phyloP scores from a whole-genome alignment of 2,888 invertebrate genomes.

The Caradrina kadenii region DNA sequence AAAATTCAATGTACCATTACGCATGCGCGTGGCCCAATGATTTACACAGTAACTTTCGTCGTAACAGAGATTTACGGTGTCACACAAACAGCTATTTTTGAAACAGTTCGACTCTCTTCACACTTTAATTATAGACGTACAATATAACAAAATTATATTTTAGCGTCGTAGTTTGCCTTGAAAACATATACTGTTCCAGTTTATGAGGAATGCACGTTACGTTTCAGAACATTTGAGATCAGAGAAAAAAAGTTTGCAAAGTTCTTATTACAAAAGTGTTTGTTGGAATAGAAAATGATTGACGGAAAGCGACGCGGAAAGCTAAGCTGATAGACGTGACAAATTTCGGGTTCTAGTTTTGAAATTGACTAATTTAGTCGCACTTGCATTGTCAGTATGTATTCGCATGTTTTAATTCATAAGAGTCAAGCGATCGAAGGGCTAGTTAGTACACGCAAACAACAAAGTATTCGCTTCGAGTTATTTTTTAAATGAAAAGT shows the following conservation, averaged over 20 bases:
- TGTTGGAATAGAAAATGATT: slow-evolving; percentile 49
- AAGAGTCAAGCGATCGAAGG: slow-evolving; percentile 6
- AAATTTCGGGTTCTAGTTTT: slow-evolving; percentile 22
- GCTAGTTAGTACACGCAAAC: too few species aligned
- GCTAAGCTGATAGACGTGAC: slow-evolving; percentile 22
- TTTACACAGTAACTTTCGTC: slow-evolving; percentile 85
- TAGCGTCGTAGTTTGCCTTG: slow-evolving; percentile 78
- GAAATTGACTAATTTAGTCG: neutral
- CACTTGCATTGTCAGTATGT: slow-evolving; percentile 2
- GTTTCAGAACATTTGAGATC: slow-evolving; percentile 48
- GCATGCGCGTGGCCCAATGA: slow-evolving; percentile 78
- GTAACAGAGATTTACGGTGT: slow-evolving; percentile 87
- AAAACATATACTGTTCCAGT: slow-evolving; percentile 77
- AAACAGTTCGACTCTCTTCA: slow-evolving; percentile 84
- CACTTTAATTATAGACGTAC: slow-evolving; percentile 87
- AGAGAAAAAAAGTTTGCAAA: slow-evolving; percentile 29
- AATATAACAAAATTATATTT: slow-evolving; percentile 85
- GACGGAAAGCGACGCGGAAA: slow-evolving; percentile 43
- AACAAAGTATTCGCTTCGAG: too few species aligned
- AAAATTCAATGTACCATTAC: slow-evolving; percentile 86
- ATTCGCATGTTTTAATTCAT: neutral
- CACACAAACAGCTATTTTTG: slow-evolving; percentile 86
- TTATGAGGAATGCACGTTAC: slow-evolving; percentile 65
- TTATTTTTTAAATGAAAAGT: too few species aligned
- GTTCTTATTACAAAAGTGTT: slow-evolving; percentile 55